Conservation (phyloP, 2,888 invertebrate genomes). For the Lysandra coridon region DNA sequence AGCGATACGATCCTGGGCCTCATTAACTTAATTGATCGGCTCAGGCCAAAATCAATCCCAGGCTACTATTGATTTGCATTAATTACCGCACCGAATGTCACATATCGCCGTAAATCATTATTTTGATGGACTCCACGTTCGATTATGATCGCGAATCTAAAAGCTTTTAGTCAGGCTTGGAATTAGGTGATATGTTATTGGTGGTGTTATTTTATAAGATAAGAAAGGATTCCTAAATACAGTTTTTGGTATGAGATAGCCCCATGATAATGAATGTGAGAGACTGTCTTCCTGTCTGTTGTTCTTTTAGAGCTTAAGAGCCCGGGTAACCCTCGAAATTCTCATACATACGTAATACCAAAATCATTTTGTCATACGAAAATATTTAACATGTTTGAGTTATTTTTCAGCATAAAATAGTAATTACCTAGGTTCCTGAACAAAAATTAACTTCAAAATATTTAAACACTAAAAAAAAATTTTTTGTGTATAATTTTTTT, state of each 20-base stretch:
- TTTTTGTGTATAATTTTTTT: no score
- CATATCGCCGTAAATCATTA: constrained; percentile 67
- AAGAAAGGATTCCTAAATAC: neutral
- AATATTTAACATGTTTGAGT: no score
- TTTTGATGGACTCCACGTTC: constrained; percentile 62
- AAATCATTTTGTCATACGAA: no score
- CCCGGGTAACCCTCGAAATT: no score
- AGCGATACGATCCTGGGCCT: constrained; percentile 72
- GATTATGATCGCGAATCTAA: constrained; percentile 47
- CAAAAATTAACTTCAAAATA: no score
- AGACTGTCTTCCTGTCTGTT: no score
- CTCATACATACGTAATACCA: no score
- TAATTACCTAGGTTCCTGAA: no score
- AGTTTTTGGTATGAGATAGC: neutral
- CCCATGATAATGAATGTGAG: neutral
- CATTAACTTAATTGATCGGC: constrained; percentile 79
- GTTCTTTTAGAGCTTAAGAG: no score
- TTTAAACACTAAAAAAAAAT: no score
- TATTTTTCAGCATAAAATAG: no score
- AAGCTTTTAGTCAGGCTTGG: constrained; percentile 44
- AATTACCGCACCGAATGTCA: constrained; percentile 73
- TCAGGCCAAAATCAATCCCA: constrained; percentile 71
- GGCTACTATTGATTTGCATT: constrained; percentile 77
- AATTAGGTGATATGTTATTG: constrained; percentile 33
- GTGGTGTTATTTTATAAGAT: neutral